Evolutionary conservation across 2,113 vertebrate species (phyloP).

Genomic region (Istiophorus platypterus): DNA sequence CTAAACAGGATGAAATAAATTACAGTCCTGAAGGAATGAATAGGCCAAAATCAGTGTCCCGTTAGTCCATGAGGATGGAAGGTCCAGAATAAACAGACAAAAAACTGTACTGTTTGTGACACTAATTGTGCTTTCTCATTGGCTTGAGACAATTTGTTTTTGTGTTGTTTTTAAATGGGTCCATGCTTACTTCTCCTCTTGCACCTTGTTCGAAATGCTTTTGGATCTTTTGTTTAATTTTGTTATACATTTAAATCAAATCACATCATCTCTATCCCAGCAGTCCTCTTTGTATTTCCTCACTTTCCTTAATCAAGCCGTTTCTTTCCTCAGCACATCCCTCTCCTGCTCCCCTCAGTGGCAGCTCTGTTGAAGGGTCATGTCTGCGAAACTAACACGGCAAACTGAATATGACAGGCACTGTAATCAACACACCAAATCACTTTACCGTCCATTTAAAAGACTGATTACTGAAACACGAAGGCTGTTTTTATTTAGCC

Average conservation of each 20-base stretch:
- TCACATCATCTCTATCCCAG: constrained; percentile 59
- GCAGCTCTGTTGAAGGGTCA: constrained; percentile 58
- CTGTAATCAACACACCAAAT: constrained; percentile 67
- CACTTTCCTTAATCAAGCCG: constrained; percentile 59
- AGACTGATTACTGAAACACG: constrained; percentile 54
- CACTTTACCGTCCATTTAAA: constrained; percentile 31
- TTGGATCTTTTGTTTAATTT: constrained; percentile 48
- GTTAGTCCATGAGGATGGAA: constrained; percentile 38
- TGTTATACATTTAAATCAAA: constrained; percentile 60
- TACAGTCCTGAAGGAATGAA: constrained; percentile 43
- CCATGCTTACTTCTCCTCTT: neutral
- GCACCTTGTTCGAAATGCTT: constrained; percentile 3
- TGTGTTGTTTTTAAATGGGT: constrained; percentile 24
- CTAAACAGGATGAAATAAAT: constrained; percentile 72
- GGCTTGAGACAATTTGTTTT: constrained; percentile 11
- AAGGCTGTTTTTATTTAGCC: constrained; percentile 70
- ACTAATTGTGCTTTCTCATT: constrained; percentile 10
- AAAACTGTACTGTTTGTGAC: constrained; percentile 10
- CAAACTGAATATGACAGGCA: constrained; percentile 65
- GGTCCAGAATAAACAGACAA: constrained; percentile 39
- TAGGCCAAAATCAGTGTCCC: constrained; percentile 20
- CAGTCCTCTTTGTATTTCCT: constrained; percentile 44
- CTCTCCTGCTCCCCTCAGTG: constrained; percentile 46
- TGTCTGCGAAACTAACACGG: constrained; percentile 49
- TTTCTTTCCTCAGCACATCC: constrained; percentile 59